Conservation (phyloP, 2,113 vertebrate species). For the Rynchops niger region DNA sequence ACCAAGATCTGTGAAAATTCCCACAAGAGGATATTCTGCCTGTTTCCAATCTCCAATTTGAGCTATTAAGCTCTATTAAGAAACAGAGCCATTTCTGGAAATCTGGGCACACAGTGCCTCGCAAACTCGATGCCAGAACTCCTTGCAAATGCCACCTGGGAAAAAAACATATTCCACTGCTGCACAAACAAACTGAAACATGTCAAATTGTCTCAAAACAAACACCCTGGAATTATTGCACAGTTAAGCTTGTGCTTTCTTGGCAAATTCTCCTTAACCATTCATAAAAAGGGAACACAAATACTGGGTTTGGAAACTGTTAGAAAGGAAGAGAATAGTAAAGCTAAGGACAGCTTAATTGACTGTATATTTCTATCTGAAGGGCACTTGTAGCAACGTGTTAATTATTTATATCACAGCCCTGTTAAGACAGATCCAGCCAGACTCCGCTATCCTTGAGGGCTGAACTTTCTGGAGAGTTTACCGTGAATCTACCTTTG, state of each 20-base stretch:
- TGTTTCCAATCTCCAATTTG: background rate
- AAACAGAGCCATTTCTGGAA: background rate
- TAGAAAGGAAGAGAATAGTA: background rate
- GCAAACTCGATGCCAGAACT: background rate
- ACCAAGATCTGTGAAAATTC: background rate
- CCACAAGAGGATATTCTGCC: background rate
- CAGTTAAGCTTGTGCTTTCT: background rate
- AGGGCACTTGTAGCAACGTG: background rate
- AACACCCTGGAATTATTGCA: background rate
- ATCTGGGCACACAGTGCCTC: background rate
- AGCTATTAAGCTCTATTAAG: background rate
- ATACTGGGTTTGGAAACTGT: background rate
- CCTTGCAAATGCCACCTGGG: background rate
- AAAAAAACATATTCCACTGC: background rate
- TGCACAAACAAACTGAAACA: background rate
- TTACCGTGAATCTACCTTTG: background rate
- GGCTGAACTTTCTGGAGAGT: background rate
- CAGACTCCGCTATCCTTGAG: background rate
- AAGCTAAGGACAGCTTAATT: background rate
- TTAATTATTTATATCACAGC: constrained; percentile 28
- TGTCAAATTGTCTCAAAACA: background rate
- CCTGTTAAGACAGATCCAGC: background rate
- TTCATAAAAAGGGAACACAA: background rate
- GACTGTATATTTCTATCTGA: background rate
- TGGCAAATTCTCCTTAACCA: background rate